These are phyloP conservation scores for Triops longicaudatus DNA, from an alignment of 1,140 invertebrate genomes.

Conservation along the genomic window DNA sequence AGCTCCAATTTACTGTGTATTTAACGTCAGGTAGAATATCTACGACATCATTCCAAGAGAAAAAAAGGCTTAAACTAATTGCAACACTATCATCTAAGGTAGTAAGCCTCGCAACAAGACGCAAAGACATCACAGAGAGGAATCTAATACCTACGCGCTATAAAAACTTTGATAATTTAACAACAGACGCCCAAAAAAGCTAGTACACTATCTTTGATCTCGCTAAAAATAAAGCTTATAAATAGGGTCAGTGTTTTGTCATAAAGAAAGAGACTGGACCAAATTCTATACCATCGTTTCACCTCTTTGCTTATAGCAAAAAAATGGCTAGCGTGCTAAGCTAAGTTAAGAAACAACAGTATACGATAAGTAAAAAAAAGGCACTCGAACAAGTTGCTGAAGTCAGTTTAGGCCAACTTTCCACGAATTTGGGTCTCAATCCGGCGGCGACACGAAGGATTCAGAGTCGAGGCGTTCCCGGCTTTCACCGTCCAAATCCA, in stretches of 20 bases:
- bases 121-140: background rate
- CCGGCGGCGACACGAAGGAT: background rate
- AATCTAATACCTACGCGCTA: background rate
- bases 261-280: background rate
- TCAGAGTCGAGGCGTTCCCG: background rate
- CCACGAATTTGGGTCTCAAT: background rate
- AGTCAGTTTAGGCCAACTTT: background rate
- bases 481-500: background rate
- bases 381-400: background rate
- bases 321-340: background rate
- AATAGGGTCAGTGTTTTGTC: background rate
- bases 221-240: background rate
- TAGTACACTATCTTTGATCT: background rate
- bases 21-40: too few relatives aligned
- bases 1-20: too few relatives aligned
- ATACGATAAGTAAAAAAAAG: background rate
- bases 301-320: background rate
- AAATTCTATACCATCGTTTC: background rate
- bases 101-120: too few relatives aligned
- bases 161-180: background rate
- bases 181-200: background rate
- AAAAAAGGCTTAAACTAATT: too few relatives aligned
- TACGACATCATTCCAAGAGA: too few relatives aligned
- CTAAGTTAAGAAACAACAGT: background rate
- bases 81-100: too few relatives aligned